phyloP scores from a whole-genome alignment of 2,113 vertebrate species.

The Tachuris rubrigastra region DNA sequence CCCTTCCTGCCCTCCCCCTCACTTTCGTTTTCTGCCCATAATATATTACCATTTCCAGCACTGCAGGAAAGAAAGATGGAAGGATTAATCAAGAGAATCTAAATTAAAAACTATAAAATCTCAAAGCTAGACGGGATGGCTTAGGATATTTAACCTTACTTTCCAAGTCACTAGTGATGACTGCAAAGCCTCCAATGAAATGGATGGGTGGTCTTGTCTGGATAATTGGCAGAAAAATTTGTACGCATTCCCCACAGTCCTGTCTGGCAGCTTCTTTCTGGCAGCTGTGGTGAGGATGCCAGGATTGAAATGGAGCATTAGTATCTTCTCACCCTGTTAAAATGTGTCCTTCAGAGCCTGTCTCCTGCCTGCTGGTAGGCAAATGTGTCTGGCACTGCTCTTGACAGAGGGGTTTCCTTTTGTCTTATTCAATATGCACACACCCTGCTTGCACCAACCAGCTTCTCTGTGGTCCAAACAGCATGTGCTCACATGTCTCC shows the following conservation, averaged over 20 bases:
- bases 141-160: neutral
- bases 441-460: neutral
- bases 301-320: neutral
- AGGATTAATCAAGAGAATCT: constrained; percentile 24
- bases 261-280: constrained; percentile 13
- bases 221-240: constrained; percentile 24
- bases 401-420: neutral
- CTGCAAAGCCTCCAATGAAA: neutral
- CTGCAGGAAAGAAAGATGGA: neutral
- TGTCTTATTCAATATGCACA: neutral
- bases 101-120: constrained; percentile 46
- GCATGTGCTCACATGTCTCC: neutral
- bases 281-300: neutral
- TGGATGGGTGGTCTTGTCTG: constrained; percentile 7
- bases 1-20: neutral
- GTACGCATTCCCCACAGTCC: neutral
- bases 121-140: neutral
- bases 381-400: neutral
- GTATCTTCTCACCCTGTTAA: neutral
- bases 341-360: fast-evolving
- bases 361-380: neutral
- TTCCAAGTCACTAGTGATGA: neutral
- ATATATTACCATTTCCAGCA: neutral
- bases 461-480: neutral
- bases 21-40: neutral